Conservation (phyloP, 1,140 invertebrate genomes). For the Lucilia sericata region DNA sequence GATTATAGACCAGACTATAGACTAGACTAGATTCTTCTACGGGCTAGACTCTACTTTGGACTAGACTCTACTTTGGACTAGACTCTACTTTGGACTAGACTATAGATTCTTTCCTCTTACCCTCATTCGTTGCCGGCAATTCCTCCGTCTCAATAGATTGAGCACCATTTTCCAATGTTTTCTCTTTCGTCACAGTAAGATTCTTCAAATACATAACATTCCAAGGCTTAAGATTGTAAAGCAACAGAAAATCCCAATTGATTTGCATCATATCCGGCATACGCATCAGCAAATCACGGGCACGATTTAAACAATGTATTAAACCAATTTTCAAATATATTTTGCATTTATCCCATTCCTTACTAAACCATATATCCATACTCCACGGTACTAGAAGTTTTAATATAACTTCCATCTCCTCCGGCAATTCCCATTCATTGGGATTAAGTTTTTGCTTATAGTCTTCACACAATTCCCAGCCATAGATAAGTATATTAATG, state of each 20-base stretch:
- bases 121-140: constrained; percentile 52
- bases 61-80: no score
- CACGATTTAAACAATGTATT: constrained; percentile 52
- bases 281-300: constrained; percentile 46
- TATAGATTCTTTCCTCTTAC: constrained; percentile 46
- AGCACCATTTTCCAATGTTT: constrained; percentile 29
- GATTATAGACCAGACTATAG: no score
- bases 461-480: constrained; percentile 57
- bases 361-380: constrained; percentile 58
- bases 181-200: constrained; percentile 41
- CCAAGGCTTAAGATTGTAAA: constrained; percentile 55
- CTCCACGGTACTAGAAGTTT: constrained; percentile 56
- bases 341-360: constrained; percentile 58
- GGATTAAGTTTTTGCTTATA: constrained; percentile 45
- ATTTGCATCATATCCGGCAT: constrained; percentile 52
- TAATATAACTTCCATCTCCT: constrained; percentile 51
- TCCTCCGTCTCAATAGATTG: constrained; percentile 57
- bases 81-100: no score
- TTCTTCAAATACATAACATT: constrained; percentile 54
- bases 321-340: constrained; percentile 51
- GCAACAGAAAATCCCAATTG: constrained; percentile 58
- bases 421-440: constrained; percentile 35
- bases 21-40: no score
- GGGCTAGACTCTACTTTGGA: no score
- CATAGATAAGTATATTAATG: constrained; percentile 55